These are phyloP conservation scores for Pseudolaguvia tuberculata DNA, from an alignment of 2,113 vertebrate genomes.

Conservation along the genomic window DNA sequence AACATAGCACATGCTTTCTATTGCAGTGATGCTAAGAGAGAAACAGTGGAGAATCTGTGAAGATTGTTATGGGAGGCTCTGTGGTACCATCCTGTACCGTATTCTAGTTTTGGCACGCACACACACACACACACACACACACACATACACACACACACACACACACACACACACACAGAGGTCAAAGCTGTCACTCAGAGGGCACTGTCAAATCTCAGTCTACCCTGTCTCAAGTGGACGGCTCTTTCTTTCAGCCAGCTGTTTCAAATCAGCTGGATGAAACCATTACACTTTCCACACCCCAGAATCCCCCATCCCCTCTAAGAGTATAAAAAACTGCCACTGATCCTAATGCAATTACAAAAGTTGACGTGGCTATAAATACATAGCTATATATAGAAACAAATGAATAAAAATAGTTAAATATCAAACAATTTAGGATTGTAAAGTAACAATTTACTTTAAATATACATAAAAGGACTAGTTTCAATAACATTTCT, in stretches of 20 bases:
- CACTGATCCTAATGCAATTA: not conserved
- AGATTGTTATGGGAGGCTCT: conserved; percentile 21
- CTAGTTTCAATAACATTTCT: conserved; percentile 12
- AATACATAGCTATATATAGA: too few species aligned
- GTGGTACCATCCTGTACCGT: conserved; percentile 62
- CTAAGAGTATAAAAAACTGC: not conserved
- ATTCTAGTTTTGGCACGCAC: conserved; percentile 63
- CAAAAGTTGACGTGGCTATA: not conserved
- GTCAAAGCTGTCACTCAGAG: conserved; percentile 75
- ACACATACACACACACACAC: conserved; percentile 62
- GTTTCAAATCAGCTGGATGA: conserved; percentile 72
- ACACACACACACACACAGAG: conserved; percentile 64
- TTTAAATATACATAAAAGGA: too few species aligned
- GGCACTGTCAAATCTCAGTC: conserved; percentile 70
- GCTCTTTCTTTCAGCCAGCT: conserved; percentile 71
- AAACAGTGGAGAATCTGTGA: conserved; percentile 5
- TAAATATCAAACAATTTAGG: too few species aligned
- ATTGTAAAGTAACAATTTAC: too few species aligned
- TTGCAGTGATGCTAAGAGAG: conserved; percentile 20
- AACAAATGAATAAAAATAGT: too few species aligned
- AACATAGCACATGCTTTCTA: conserved; percentile 3
- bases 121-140: conserved; percentile 60
- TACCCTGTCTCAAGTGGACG: conserved; percentile 65
- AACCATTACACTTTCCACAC: conserved; percentile 54
- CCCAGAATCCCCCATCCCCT: not conserved